Percentiles rank a stretch among this genome's conserved stretches.
phyloP scores from a whole-genome alignment of 2,797 vertebrate genomes.

The Serranus cabrilla region DNA sequence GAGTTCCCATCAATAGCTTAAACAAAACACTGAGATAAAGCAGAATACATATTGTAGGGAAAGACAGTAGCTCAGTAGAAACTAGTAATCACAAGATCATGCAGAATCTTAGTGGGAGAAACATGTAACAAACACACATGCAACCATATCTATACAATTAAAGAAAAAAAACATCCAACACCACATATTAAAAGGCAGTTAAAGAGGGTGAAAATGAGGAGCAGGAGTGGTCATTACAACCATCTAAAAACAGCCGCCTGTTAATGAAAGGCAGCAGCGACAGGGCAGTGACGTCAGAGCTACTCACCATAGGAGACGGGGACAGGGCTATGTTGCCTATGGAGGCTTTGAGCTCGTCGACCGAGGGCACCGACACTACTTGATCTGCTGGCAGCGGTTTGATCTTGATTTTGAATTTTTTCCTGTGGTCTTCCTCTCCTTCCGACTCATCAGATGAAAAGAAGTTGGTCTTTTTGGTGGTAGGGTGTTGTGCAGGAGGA shows the following conservation, averaged over 20 bases:
- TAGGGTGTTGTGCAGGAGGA: conserved; percentile 70
- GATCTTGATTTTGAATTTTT: conserved; percentile 98
- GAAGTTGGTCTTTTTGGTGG: conserved; percentile 92
- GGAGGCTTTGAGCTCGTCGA: conserved; percentile 95
- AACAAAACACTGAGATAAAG: conserved; percentile 6
- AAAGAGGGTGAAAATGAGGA: conserved; percentile 2
- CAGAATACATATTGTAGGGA: neutral
- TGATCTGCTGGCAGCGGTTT: conserved; percentile 90
- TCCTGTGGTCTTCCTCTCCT: conserved; percentile 94
- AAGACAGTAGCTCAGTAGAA: neutral
- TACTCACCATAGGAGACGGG: conserved; percentile 96
- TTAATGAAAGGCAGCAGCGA: conserved; percentile 8
- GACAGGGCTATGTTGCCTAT: conserved; percentile 97
- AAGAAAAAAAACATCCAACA: neutral
- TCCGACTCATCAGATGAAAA: conserved; percentile 99
- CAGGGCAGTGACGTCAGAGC: conserved; percentile 20
- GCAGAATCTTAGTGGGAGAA: neutral
- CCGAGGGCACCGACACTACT: conserved; percentile 86
- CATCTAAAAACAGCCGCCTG: neutral
- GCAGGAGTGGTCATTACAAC: neutral
- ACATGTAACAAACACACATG: neutral
- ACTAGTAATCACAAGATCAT: neutral
- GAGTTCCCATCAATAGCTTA: neutral
- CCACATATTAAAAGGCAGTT: neutral
- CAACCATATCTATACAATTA: neutral